These are phyloP conservation scores for Drusus annulatus DNA, from an alignment of 1,140 invertebrate genomes.

Conservation along the genomic window DNA sequence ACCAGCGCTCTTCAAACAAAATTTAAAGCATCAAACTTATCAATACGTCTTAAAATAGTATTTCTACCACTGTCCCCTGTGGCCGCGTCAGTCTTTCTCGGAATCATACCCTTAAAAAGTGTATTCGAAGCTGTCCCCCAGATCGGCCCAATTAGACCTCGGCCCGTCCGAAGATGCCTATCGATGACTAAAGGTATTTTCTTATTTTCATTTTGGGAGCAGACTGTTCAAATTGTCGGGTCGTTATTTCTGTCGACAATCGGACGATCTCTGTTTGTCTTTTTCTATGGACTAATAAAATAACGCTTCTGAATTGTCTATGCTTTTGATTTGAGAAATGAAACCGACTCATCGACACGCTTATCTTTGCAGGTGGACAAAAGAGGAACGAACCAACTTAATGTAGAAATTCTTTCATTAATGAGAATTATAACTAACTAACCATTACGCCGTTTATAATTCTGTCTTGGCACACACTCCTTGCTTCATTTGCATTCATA, in stretches of 20 bases:
- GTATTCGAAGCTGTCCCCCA: conserved; percentile 14
- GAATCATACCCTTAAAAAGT: conserved; percentile 45
- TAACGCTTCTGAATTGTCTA: conserved; percentile 26
- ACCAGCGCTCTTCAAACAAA: no score
- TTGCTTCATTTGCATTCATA: no score
- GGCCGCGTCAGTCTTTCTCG: conserved; percentile 25
- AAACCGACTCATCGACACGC: no score
- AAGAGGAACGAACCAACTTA: background rate
- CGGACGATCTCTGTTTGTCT: conserved; percentile 22
- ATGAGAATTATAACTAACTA: no score
- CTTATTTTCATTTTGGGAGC: conserved; percentile 47
- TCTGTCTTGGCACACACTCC: no score
- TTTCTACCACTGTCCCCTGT: conserved; percentile 22
- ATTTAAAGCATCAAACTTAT: no score
- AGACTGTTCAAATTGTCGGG: background rate
- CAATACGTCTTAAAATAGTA: no score
- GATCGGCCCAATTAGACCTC: conserved; percentile 54
- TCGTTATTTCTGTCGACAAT: conserved; percentile 48
- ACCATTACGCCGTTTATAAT: no score
- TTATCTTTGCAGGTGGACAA: no score
- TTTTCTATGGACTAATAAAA: conserved; percentile 20
- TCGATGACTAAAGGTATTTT: conserved; percentile 55
- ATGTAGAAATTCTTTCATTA: background rate
- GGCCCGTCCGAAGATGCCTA: conserved; percentile 54
- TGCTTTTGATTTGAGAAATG: background rate